Evolutionary conservation across 92 coral and sea anemone genomes (phyloP).

Genomic region (Chrysogorgia sp.): DNA sequence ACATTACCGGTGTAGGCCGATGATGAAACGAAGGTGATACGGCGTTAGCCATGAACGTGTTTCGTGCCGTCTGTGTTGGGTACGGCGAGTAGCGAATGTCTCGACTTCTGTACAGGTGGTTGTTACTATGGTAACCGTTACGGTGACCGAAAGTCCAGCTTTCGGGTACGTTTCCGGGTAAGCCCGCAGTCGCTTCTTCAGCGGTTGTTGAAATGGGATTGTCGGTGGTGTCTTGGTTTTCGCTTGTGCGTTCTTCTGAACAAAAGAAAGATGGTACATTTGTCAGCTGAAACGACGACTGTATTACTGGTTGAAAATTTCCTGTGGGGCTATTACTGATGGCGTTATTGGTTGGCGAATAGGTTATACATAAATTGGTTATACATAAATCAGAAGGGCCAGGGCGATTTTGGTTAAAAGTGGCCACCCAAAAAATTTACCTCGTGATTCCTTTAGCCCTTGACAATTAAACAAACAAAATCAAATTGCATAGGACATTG

Average conservation of each 20-base stretch:
- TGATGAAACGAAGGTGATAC: constrained; percentile 33
- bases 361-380: no score
- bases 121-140: constrained; percentile 39
- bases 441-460: no score
- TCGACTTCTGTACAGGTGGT: constrained; percentile 36
- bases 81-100: constrained; percentile 40
- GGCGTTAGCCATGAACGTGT: constrained; percentile 33
- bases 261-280: neutral
- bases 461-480: no score
- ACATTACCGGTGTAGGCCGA: constrained; percentile 41
- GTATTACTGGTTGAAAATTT: no score
- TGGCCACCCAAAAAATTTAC: no score
- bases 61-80: constrained; percentile 18
- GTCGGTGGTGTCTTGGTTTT: neutral
- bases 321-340: no score
- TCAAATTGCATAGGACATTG: no score
- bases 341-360: no score
- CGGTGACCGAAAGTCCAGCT: constrained; percentile 6
- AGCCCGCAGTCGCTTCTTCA: constrained; percentile 16
- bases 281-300: no score
- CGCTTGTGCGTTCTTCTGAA: constrained; percentile 3
- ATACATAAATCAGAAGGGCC: no score
- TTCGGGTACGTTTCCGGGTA: neutral
- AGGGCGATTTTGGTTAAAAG: no score
- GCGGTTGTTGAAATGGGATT: constrained; percentile 24